phyloP scores from a whole-genome alignment of 2,888 invertebrate species.

The Rhimphoctona megacephalus region DNA sequence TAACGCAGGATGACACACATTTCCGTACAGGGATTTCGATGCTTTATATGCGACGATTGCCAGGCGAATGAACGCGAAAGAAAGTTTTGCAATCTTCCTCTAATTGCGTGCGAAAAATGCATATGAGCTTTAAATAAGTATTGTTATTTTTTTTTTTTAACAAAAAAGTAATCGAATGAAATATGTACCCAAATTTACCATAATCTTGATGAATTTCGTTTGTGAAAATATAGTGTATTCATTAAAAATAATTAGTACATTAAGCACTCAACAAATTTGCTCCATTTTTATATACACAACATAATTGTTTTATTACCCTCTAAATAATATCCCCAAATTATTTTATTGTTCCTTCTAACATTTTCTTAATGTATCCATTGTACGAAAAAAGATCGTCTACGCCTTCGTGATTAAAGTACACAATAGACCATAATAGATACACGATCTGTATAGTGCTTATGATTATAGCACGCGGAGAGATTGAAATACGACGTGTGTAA shows the following conservation, averaged over 20 bases:
- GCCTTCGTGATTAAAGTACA: constrained; percentile 39
- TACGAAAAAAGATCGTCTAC: constrained; percentile 6
- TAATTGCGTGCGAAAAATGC: background rate
- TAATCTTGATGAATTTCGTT: no score
- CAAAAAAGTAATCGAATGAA: background rate
- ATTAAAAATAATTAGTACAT: background rate
- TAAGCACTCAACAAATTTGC: background rate
- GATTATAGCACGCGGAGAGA: constrained; percentile 30
- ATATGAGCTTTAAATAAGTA: background rate
- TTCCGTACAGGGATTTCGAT: constrained; percentile 10
- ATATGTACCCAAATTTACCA: background rate
- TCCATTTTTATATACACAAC: background rate
- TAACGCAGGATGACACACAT: constrained; percentile 44
- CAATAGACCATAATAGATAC: constrained; percentile 15
- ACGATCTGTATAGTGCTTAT: background rate
- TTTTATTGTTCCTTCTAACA: background rate
- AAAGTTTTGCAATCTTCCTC: constrained; percentile 31
- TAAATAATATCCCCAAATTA: background rate
- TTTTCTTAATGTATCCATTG: background rate
- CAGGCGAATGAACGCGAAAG: constrained; percentile 27
- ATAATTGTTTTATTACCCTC: background rate
- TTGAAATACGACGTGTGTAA: constrained; percentile 27
- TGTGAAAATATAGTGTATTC: background rate
- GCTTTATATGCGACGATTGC: constrained; percentile 28
- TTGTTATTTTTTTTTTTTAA: background rate